Conservation (phyloP, 2,113 vertebrate species). For the Heloderma charlesbogerti region DNA sequence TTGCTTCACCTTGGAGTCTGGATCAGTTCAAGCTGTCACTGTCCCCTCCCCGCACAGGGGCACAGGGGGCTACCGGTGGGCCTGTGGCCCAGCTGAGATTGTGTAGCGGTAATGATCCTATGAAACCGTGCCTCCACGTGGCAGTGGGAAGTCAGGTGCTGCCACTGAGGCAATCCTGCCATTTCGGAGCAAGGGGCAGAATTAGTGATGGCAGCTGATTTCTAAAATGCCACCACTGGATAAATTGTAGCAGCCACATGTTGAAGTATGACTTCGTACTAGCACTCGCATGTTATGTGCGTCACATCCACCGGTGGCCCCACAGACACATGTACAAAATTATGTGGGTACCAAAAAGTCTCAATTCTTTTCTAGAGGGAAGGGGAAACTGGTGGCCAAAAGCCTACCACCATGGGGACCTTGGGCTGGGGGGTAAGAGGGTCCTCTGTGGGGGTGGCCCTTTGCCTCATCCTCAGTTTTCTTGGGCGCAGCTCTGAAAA, state of each 20-base stretch:
- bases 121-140: not conserved
- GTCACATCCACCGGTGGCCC: no score
- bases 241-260: not conserved
- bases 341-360: not conserved
- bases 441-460: not conserved
- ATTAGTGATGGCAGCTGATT: not conserved
- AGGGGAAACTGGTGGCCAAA: not conserved
- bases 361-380: not conserved
- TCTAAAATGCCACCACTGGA: not conserved
- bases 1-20: not conserved
- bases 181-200: not conserved
- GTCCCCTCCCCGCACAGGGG: not conserved
- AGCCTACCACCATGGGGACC: not conserved
- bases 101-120: not conserved
- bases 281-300: not conserved
- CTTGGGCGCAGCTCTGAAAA: not conserved
- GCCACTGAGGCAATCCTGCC: not conserved
- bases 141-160: not conserved
- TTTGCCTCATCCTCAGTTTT: not conserved
- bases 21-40: not conserved
- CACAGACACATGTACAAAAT: not conserved
- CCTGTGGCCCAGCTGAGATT: no score
- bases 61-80: not conserved
- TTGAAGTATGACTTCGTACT: not conserved
- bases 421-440: not conserved